phyloP scores from a whole-genome alignment of 1,140 invertebrate species.

The Whitmania pigra region DNA sequence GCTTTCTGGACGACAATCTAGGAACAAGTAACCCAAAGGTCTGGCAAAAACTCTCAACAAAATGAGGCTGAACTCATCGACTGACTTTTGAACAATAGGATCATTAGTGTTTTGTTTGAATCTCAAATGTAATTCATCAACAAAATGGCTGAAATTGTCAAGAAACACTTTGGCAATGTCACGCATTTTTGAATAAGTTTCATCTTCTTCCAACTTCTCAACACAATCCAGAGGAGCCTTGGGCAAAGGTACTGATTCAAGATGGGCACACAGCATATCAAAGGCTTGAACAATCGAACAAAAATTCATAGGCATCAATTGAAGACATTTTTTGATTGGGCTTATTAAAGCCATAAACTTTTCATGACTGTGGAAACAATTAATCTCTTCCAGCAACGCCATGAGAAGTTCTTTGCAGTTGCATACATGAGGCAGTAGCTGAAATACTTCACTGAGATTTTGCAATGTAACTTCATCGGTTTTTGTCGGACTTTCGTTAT shows the following conservation, averaged over 20 bases:
- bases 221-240: not conserved
- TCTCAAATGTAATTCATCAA: conserved; percentile 3
- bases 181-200: not conserved
- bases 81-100: not conserved
- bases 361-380: not conserved
- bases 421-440: not conserved
- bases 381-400: not conserved
- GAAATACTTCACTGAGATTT: not conserved
- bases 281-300: not conserved
- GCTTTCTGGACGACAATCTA: not conserved
- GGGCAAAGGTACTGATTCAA: not conserved
- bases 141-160: not conserved
- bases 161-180: not conserved
- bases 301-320: not conserved
- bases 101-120: not conserved
- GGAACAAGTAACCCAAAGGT: not conserved
- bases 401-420: not conserved
- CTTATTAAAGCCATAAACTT: conserved; percentile 6
- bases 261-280: not conserved
- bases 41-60: conserved; percentile 2
- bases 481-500: not conserved
- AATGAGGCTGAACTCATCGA: not conserved
- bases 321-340: not conserved
- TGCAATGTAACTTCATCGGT: not conserved
- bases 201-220: not conserved